Evolutionary conservation across 1,140 invertebrate genomes (phyloP), one percentile per base, ranked within the genome.

Genomic region (Heliconius himera): DNA sequence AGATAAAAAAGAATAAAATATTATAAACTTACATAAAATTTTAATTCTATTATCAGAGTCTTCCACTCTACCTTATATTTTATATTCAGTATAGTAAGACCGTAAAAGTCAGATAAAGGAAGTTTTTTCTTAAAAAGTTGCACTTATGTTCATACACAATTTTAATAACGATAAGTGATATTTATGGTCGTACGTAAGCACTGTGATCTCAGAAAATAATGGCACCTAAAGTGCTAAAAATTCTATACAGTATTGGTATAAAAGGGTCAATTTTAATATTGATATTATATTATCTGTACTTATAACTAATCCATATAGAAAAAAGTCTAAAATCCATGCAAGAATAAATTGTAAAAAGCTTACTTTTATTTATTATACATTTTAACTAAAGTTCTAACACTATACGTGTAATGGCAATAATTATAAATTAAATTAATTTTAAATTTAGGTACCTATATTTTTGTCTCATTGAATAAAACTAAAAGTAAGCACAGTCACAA

Each of bases 111-210:
- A 66, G 22, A 66, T 60, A 73, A 72, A 72, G 76, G 76, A 77
- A 33, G 16, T 22, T 78, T 36, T 78, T 51, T 60, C 49, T 26
- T 78, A 18, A 56, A 76, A 78, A 73, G 51, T 41, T 16, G 73
- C 49, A 36, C 36, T 73, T 78, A 78, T 73, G 49, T 38, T 78
- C 41, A 78, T 77, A 72, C 72, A 51, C 36, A 77, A 77, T 77
- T n/a, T 77, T 72, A 36, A 72, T 72, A 26, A 72, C 71, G 26
- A 33, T 46, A 74, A 49, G 46, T 26, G 73, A 74, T 36, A 74
- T 72, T 72, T 36, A n/a, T 66, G 60, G 60, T 16, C 60, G 13
- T 13, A 13, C 60, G 60, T 13, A 66, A n/a, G 8, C 54, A 9
- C 8, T 22, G n/a, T 56, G n/a, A 22, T 56, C 54, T 56, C 54